Evolutionary conservation across 2,888 invertebrate species (phyloP).

Genomic region (Oxycera nigricornis): DNA sequence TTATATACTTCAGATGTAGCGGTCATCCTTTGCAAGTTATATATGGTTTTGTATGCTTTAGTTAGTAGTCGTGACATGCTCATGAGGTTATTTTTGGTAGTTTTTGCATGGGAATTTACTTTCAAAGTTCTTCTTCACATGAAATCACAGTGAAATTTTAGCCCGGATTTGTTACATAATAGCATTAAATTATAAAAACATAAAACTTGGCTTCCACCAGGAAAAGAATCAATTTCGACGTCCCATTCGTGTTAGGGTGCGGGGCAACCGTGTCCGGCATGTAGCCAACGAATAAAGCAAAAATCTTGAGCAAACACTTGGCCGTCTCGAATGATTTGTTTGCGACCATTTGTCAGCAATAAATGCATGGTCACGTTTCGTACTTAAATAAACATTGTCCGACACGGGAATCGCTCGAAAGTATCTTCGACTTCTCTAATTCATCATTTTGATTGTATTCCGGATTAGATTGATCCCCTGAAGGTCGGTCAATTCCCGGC

Average conservation of each 20-base stretch:
- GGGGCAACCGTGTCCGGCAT: background rate
- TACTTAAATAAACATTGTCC: slow-evolving; percentile 35
- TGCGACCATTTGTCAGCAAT: slow-evolving; percentile 21
- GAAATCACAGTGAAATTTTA: no score
- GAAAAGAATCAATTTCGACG: background rate
- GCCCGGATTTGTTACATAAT: no score
- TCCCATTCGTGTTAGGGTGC: background rate
- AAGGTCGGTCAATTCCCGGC: slow-evolving; percentile 24
- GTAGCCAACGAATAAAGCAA: background rate
- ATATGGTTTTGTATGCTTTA: no score
- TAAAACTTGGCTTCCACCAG: no score
- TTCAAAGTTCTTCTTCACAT: no score
- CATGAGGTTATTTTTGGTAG: no score
- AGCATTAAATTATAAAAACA: no score
- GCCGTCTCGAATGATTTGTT: slow-evolving; percentile 22
- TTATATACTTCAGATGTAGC: no score
- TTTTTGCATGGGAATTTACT: no score
- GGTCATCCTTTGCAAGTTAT: no score
- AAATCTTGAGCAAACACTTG: slow-evolving; percentile 20
- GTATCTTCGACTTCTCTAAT: slow-evolving; percentile 13
- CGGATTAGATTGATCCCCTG: slow-evolving; percentile 30
- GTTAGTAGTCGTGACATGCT: no score
- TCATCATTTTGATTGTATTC: slow-evolving; percentile 27
- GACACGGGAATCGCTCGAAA: slow-evolving; percentile 30
- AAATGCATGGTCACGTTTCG: slow-evolving; percentile 37